Base-by-base conservation (phyloP, 2,888 invertebrate species). In the Netelia fuscicornis region DNA sequence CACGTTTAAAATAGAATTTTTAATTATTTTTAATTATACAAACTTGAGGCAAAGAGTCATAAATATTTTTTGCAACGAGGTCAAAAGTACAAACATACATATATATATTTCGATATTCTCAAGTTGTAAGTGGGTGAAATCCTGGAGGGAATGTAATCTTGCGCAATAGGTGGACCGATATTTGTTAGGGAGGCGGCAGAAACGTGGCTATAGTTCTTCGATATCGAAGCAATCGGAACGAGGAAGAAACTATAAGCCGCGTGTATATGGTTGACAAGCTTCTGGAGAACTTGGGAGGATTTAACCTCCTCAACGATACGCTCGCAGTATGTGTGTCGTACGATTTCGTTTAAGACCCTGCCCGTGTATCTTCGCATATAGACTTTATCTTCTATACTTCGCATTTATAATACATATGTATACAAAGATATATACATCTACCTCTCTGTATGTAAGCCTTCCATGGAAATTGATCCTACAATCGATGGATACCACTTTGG, bases 281-380 rank as follows among this genome's bases (percentile, higher is more conserved):
- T 58, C 58, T 44, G 23, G 65, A 72, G 58, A 64, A 54, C 67
- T 37, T 23, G 44, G 72, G 44, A 54, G 64, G 37, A 13, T 25
- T 67, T 68, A 74, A 81, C 54, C 64, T 20, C 44, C 25, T n/a
- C 3, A 30, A 65, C 72, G 67, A 80, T 80, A 80, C 72, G 71
- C 37, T 58, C 79, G 65, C 58, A 23, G 17, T 17, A n/a, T 17
- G 17, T 17, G 54, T 54, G 17, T 13, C n/a, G 17, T 20, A 60
- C 58, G 58, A 60, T 60, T 60, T 60, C 20, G 58, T 60, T 60
- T 60, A 20, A 60, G 58, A 17, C 37, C 37, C 37, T 60, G 6
- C 58, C 20, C 58, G 37, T 58, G 17, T 17, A 25, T 62, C 8
- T 30, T 25, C 10, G 25, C 62, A 10, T 62, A 11, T 62, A 10